Conservation (phyloP, 1,140 invertebrate species). For the Eriocheir sinensis region DNA sequence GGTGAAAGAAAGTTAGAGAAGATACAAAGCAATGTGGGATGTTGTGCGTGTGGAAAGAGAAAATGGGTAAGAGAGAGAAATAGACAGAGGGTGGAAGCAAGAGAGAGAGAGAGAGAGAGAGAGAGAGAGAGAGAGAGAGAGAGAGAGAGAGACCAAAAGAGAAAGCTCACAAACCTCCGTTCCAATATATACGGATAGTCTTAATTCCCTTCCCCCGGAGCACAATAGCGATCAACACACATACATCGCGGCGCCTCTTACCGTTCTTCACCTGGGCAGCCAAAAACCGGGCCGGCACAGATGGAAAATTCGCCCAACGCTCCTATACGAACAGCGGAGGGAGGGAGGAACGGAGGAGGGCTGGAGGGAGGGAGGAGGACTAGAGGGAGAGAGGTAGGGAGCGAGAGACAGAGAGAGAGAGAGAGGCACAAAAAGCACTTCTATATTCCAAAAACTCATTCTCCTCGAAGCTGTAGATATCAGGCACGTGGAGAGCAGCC, state of each 20-base stretch:
- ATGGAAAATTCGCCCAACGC: not conserved
- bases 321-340: not conserved
- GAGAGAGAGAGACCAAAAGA: not conserved
- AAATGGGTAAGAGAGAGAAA: not conserved
- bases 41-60: not conserved
- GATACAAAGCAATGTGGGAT: not conserved
- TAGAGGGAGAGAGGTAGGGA: no score
- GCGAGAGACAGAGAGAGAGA: no score
- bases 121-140: not conserved
- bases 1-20: not conserved
- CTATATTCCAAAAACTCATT: constrained; percentile 3
- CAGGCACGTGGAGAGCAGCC: not conserved
- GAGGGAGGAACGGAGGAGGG: not conserved
- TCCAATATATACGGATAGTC: not conserved
- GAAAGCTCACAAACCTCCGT: not conserved
- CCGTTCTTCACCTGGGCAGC: not conserved
- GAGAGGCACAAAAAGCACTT: no score
- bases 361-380: no score
- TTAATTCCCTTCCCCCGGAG: not conserved
- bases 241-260: not conserved
- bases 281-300: not conserved
- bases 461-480: not conserved
- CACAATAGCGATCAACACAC: not conserved
- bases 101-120: not conserved
- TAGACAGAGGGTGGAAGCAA: not conserved